Evolutionary conservation across 2,113 vertebrate species (phyloP).

Genomic region (Nothocercus nigrocapillus): DNA sequence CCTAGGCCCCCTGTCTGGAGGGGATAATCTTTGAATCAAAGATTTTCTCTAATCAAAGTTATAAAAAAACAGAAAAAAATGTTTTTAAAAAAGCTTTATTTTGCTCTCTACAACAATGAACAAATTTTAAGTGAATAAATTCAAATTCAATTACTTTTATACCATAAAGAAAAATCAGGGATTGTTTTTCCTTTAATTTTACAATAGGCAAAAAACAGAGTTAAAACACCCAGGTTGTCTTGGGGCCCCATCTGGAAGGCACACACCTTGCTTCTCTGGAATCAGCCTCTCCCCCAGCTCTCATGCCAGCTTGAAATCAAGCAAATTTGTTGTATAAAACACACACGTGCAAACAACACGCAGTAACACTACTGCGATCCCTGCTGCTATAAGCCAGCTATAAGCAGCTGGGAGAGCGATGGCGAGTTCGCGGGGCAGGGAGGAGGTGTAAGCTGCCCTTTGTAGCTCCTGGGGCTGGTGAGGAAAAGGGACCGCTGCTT

Average conservation of each 20-base stretch:
- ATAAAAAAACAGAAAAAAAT: not conserved
- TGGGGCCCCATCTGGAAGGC: not conserved
- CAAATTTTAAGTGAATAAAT: not conserved
- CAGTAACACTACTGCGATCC: not conserved
- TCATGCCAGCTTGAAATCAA: not conserved
- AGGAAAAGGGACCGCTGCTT: constrained; percentile 1
- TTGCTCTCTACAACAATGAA: not conserved
- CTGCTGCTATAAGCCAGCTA: not conserved
- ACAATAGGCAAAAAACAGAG: not conserved
- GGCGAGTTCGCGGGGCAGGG: not conserved
- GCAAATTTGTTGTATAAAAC: not conserved
- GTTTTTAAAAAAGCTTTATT: not conserved
- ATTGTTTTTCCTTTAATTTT: not conserved
- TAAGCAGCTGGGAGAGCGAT: not conserved
- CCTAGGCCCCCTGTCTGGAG: no score
- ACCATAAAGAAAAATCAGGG: not conserved
- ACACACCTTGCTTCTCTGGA: rapidly evolving
- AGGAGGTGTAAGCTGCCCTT: constrained; percentile 23
- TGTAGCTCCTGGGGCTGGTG: constrained; percentile 5
- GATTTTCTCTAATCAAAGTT: not conserved
- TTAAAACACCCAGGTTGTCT: not conserved
- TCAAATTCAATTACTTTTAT: not conserved
- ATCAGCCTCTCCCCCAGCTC: not conserved
- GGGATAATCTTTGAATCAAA: not conserved
- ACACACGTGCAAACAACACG: rapidly evolving